Conservation (phyloP, 1,140 invertebrate species). For the Colletes gigas region DNA sequence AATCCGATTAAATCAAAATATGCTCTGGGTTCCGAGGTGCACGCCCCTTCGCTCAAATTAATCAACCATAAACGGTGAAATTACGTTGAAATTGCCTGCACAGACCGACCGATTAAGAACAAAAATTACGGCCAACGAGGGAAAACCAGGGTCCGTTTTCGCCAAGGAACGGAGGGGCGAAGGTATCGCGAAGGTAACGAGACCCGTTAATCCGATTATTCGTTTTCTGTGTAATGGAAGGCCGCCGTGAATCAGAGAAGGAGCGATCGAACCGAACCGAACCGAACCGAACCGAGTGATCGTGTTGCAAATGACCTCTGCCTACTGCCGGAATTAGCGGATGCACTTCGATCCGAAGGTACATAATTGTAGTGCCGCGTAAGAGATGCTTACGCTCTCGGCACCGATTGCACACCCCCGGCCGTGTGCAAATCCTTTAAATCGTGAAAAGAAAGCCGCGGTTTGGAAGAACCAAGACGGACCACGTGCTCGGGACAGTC, state of each 20-base stretch:
- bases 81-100: conserved; percentile 43
- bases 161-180: conserved; percentile 14
- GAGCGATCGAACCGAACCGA: conserved; percentile 44
- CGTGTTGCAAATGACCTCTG: conserved; percentile 66
- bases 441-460: conserved; percentile 43
- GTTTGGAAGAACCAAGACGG: not conserved
- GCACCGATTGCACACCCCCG: conserved; percentile 44
- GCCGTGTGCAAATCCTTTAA: conserved; percentile 40
- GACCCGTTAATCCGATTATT: conserved; percentile 58
- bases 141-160: conserved; percentile 39
- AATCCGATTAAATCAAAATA: conserved; percentile 27
- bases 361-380: conserved; percentile 63
- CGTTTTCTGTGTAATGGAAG: conserved; percentile 53
- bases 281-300: conserved; percentile 53
- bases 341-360: conserved; percentile 60
- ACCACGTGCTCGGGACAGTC: not conserved
- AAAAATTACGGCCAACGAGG: conserved; percentile 36
- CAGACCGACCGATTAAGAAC: conserved; percentile 40
- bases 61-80: conserved; percentile 47
- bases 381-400: conserved; percentile 62
- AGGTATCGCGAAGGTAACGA: conserved; percentile 1
- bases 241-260: not conserved
- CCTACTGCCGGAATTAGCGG: conserved; percentile 60
- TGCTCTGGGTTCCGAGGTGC: not conserved
- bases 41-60: conserved; percentile 46